A percentile compares a stretch with the other conserved stretches of the same genome.
Conservation (phyloP, 2,888 invertebrate species). For the Ormyrus pomaceus region DNA sequence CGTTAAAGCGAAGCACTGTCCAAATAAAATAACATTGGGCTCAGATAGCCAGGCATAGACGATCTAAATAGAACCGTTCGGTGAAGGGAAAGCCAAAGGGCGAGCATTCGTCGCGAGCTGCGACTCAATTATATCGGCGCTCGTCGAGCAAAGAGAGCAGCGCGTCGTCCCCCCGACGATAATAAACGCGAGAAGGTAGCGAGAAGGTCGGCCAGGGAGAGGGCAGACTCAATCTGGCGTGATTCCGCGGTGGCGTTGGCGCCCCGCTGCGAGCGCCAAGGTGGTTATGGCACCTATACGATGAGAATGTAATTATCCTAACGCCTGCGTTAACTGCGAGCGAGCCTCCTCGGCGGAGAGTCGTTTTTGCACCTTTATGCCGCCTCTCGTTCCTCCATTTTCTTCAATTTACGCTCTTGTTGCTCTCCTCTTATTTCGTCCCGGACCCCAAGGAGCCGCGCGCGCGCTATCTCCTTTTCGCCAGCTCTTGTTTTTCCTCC, state of each 20-base stretch:
- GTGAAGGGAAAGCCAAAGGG: not conserved
- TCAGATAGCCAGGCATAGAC: not conserved
- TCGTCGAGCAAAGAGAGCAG: not conserved
- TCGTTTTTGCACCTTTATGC: conserved; percentile 56
- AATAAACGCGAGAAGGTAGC: conserved; percentile 54
- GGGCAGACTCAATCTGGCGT: conserved; percentile 39
- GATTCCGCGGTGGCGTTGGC: conserved; percentile 60
- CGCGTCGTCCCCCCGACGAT: conserved; percentile 19
- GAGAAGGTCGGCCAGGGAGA: conserved; percentile 60
- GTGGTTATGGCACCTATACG: conserved; percentile 65
- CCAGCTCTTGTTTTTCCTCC: conserved; percentile 45
- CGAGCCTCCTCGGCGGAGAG: conserved; percentile 57
- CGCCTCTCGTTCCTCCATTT: conserved; percentile 53
- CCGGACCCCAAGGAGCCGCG: not conserved
- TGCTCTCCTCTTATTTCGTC: conserved; percentile 46
- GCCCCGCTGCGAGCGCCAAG: conserved; percentile 62
- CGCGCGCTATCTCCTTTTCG: conserved; percentile 39
- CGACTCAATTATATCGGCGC: conserved; percentile 47
- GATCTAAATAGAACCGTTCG: conserved; percentile 34
- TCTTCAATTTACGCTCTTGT: conserved; percentile 52
- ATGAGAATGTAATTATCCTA: conserved; percentile 67
- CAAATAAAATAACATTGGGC: conserved; percentile 3
- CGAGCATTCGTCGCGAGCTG: conserved; percentile 20
- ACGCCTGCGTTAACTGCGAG: conserved; percentile 61
- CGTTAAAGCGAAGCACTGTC: not conserved